Base-by-base conservation (phyloP, 2,888 invertebrate genomes). In the Epinotia bilunana region DNA sequence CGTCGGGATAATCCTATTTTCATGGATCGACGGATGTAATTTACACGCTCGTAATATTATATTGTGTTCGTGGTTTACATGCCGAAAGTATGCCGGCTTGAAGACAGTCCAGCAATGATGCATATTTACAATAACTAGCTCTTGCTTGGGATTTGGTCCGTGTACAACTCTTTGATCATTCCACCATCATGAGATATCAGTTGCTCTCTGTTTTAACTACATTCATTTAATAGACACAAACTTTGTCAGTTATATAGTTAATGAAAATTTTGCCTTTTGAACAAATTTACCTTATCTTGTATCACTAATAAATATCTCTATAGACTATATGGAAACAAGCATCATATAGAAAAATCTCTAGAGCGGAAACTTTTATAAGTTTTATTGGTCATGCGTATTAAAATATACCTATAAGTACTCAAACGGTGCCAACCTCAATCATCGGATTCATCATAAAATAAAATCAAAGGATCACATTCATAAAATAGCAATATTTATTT, bases 21-120 rank as follows among this genome's bases (percentile, higher is more conserved):
- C 49, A 49, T 64, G 64, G 49, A 49, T 57, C 20, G 28, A 28
- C 43, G 43, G 62, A 43, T 23, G 5, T 18, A 46, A 33, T 23
- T 20, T 63, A 63, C 63, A 39, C 6, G 53, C n/a, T n/a, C 53
- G 53, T 53, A 53, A 53, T n/a, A n/a, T 63, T 13, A 20, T 63
- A 63, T 63, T 18, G 9, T 62, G 62, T 7, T 62, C 39, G 62
- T n/a, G 39, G 18, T 39, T n/a, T 62, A 57, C 12, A 20, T 12
- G 57, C 57, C 7, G 57, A 57, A 57, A 57, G 18, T 3, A 20
- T 20, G 57, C 20, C 20, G 18, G 57, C 18, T 20, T 0, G 9
- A 9, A 39, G 39, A 39, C 9, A 39, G 9, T 9, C 4, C 4
- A 39, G 39, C 39, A 39, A 39, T 9, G 39, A 39, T 9, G 39